Percentiles rank a stretch among this genome's conserved stretches.
Evolutionary conservation across 2,888 invertebrate species (phyloP).

Genomic region (Drosophila acutilabella): DNA sequence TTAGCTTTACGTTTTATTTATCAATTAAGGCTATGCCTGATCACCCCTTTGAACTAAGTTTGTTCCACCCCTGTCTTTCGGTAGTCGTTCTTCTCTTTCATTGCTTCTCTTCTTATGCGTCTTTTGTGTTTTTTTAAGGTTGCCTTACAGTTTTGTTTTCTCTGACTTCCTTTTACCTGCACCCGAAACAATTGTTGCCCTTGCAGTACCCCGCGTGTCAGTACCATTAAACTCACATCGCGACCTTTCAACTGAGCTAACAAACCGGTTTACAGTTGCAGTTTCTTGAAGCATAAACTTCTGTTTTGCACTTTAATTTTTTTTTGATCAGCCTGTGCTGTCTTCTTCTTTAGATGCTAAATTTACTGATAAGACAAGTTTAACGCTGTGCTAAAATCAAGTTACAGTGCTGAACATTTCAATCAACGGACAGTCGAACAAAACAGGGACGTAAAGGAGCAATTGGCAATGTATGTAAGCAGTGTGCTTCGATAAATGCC

Average conservation of each 20-base stretch:
- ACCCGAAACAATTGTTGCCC: constrained; percentile 53
- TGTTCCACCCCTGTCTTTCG: not conserved
- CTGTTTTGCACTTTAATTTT: constrained; percentile 21
- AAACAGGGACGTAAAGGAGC: constrained; percentile 11
- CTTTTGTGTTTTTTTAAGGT: constrained; percentile 30
- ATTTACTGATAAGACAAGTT: constrained; percentile 58
- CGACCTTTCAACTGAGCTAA: constrained; percentile 42
- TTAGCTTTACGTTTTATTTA: too few relatives aligned
- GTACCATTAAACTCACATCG: constrained; percentile 1
- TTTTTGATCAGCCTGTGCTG: not conserved
- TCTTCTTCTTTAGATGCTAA: constrained; percentile 43
- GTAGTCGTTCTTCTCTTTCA: not conserved
- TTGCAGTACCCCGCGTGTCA: not conserved
- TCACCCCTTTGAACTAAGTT: too few relatives aligned
- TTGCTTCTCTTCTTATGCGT: not conserved
- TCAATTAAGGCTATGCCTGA: too few relatives aligned
- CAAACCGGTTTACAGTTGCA: constrained; percentile 53
- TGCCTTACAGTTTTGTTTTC: constrained; percentile 45
- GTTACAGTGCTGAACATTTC: constrained; percentile 63
- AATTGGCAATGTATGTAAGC: constrained; percentile 57
- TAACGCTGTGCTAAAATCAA: constrained; percentile 60
- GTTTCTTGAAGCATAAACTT: constrained; percentile 10
- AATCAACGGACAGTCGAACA: constrained; percentile 41
- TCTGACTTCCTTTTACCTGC: constrained; percentile 46
- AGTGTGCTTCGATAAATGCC: constrained; percentile 17